phyloP scores from a whole-genome alignment of 2,113 vertebrate genomes.

The Thunnus thynnus region DNA sequence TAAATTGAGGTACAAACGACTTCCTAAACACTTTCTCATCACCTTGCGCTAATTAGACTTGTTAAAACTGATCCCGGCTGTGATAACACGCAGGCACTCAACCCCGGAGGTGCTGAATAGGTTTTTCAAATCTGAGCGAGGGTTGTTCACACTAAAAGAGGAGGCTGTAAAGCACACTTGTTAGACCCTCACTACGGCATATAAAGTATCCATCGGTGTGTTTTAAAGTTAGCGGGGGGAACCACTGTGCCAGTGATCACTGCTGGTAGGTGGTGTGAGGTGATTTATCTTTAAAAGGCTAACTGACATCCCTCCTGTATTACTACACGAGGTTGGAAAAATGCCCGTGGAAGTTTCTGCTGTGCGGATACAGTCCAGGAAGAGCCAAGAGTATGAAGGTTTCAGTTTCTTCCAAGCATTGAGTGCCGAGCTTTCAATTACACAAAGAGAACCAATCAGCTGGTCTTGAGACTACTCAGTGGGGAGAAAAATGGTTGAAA shows the following conservation, averaged over 20 bases:
- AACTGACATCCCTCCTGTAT: slow-evolving; percentile 17
- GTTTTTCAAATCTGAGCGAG: slow-evolving; percentile 53
- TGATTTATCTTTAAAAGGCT: slow-evolving; percentile 45
- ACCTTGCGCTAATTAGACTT: slow-evolving; percentile 71
- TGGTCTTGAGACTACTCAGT: background rate
- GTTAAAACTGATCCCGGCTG: slow-evolving; percentile 70
- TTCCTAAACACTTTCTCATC: slow-evolving; percentile 54
- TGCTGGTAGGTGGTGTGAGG: slow-evolving; percentile 2
- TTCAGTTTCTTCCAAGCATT: background rate
- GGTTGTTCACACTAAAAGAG: slow-evolving; percentile 51
- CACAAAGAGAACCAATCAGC: slow-evolving; percentile 21
- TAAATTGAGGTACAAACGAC: slow-evolving; percentile 52
- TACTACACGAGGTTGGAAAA: background rate
- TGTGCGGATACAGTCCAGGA: background rate
- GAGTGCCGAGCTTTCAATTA: slow-evolving; percentile 29
- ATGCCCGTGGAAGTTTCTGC: background rate
- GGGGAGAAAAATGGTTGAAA: background rate
- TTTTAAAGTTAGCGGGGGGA: slow-evolving; percentile 39
- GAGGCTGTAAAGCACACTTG: slow-evolving; percentile 54
- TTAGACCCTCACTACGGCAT: slow-evolving; percentile 33
- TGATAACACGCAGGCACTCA: slow-evolving; percentile 53
- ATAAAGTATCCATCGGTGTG: slow-evolving; percentile 55
- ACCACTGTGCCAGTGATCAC: slow-evolving; percentile 21
- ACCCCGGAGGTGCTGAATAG: slow-evolving; percentile 58
- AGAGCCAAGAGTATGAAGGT: background rate